Evolutionary conservation across 2,888 invertebrate species (phyloP), one percentile per base, ranked within the genome.

Genomic region (Pantelozetes paolii): DNA sequence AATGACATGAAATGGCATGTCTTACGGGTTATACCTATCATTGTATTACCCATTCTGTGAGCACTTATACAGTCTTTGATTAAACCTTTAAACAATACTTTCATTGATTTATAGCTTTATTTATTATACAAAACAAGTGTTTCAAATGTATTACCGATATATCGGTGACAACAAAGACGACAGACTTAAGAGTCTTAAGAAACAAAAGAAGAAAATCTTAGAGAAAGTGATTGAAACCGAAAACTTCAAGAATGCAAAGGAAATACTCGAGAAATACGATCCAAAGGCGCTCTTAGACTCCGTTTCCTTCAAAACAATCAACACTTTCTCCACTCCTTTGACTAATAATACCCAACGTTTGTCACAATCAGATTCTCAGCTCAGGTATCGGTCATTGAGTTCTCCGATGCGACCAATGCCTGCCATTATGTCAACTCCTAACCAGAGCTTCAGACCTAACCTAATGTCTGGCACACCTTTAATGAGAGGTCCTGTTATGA

Each of bases 211-310:
- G 82, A 89, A 90, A 82, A 89, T 97, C 77, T 84, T 99, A 74
- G 95, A 98, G 80, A 90, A 93, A 81, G 96, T 99, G 42, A 96
- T 93, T 89, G 96, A 98, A 81, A 97, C 90, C 48, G 97, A 98
- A 83, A 97, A 95, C 0, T 99, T 96, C 82, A 98, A 97, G 85
- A 91, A 89, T 80, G 94, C 94, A 6, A 92, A 90, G 82, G 89
- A 90, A 82, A 91, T 95, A 78, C 84, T 95, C 74, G 90, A 93
- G 82, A 91, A 90, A 82, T 94, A 89, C 84, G 94, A 89, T 76
- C 88, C 89, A 28, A 87, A 87, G 77, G 85, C 86, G 78, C 80
- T 62, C 32, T 32, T 62, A 5, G 86, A 62, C 26, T n/a, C 32
- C 32, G 62, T 62, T 62, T 62, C 62, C 30, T 32, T 62, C 8